Percentiles rank a stretch among this genome's conserved stretches.
phyloP scores from a whole-genome alignment of 1,140 invertebrate species.

The Leucophenga varia region DNA sequence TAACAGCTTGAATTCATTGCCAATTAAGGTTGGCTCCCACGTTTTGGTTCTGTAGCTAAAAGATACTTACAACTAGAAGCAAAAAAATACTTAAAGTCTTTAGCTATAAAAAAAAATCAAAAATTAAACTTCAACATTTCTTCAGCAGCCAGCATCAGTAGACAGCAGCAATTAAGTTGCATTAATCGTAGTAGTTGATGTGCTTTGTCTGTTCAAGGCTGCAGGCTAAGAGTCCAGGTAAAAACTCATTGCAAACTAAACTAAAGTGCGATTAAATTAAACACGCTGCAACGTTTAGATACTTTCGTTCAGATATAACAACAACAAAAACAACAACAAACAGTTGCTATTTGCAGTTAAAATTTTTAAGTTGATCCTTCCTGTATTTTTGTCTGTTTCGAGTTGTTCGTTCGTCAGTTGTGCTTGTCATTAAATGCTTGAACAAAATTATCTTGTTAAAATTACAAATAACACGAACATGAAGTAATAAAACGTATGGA shows the following conservation, averaged over 20 bases:
- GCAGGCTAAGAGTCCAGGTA: too few relatives aligned
- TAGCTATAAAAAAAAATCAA: background rate
- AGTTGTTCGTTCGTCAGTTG: too few relatives aligned
- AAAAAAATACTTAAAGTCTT: background rate
- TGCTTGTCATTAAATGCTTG: slow-evolving; percentile 52
- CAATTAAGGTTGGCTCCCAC: slow-evolving; percentile 37
- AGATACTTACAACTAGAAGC: slow-evolving; percentile 19
- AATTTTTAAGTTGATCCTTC: too few relatives aligned
- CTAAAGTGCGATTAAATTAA: slow-evolving; percentile 27
- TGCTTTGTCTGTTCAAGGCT: too few relatives aligned
- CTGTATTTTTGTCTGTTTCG: background rate
- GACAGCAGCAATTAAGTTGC: background rate
- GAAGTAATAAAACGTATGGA: slow-evolving; percentile 54
- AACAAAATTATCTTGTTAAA: slow-evolving; percentile 57
- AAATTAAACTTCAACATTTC: background rate
- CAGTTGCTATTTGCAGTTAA: too few relatives aligned
- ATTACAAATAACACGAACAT: slow-evolving; percentile 57
- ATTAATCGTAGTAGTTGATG: too few relatives aligned
- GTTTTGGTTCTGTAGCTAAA: slow-evolving; percentile 42
- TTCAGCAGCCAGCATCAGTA: background rate
- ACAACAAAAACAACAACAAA: too few relatives aligned
- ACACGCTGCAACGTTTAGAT: too few relatives aligned
- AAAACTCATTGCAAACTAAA: too few relatives aligned
- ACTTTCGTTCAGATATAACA: too few relatives aligned
- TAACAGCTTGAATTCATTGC: slow-evolving; percentile 5